Base-by-base conservation (phyloP, 1,140 invertebrate species). In the Hyles vespertilio region DNA sequence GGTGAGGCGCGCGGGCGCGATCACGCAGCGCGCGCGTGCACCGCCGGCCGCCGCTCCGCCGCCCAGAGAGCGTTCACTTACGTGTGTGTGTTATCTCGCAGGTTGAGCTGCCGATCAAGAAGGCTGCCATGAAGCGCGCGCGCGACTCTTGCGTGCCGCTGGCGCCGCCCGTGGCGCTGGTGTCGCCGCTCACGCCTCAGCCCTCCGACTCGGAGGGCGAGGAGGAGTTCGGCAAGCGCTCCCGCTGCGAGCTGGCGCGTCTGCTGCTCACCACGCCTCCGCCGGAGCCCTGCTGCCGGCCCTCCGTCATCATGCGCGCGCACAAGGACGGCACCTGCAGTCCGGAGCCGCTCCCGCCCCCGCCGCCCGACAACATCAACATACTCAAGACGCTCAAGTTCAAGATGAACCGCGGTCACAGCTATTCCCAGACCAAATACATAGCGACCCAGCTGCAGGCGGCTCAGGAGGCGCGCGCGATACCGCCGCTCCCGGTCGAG, bases 271-370 rank as follows among this genome's bases (percentile, higher is more conserved):
- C 76, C 50, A 87, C 87, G 51, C 87, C 87, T 43, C 89, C 89
- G 56, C 88, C 88, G 40, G 86, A 89, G 74, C 80, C 84, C 58
- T 73, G 77, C 64, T 57, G 59, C 47, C 65, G 81, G 12, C 82
- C 87, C 55, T 90, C 89, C 3, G 95, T 97, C 57, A 96, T 96
- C 63, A 96, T 96, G 94, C 92, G 92, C 57, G 95, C 94, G 0
- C 93, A 94, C 72, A 93, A 93, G 56, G 93, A 94, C 71, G 95
- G 95, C 40, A 92, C 92, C 43, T 94, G 91, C 84, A 92, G 90
- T 56, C 91, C 92, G 54, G 90, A 91, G 59, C 84, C 79, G 40
- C 70, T 80, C 10, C 69, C 64, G 52, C 66, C 70, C 32, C 74
- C 71, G 22, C 67, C 61, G 36, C 58, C 70, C 36, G 36, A 75